Base-by-base conservation (phyloP, 2,113 vertebrate genomes). In the Eupsittula cactorum region DNA sequence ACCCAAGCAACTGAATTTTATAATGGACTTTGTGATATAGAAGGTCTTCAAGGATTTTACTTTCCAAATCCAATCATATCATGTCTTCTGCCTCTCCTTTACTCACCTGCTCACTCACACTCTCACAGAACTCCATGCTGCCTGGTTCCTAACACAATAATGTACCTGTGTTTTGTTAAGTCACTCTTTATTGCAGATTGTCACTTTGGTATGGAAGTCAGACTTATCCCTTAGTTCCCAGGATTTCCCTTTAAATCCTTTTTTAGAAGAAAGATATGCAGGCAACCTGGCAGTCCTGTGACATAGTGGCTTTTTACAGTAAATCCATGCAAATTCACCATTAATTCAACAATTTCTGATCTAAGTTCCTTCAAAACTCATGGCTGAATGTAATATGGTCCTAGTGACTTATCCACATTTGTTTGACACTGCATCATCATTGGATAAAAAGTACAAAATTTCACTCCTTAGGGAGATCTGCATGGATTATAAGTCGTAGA, bases 151-250 rank as follows among this genome's bases (percentile, higher is more conserved):
- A 60, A 55, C 1, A 47, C 39, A 79, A 2, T 13, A 33, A 55
- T 60, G 42, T 5, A 25, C 10, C 11, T 82, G 23, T 57, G 10
- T 35, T 88, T 75, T 7, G 2, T 76, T 25, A 49, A 9, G 4
- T 31, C 25, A 46, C 53, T 71, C 50, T 50, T 14, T 62, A 63
- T 53, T 85, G 29, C 33, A 82, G 31, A 29, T 42, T 2, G 3
- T 10, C 7, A 39, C 90, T 90, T 80, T 39, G 10, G 62, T 75
- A 76, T 49, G 17, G 31, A 68, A 85, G 25, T 84, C 60, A 75
- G 62, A 82, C 6, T 82, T 13, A 53, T 13, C 9, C 13, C 0
- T 0, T 49, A 49, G 41, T 41, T 79, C 10, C 20, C 37, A 68
- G 16, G 6, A 67, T 70, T 85, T 88, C 11, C 7, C 70, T 78